Evolutionary conservation across 2,888 invertebrate genomes (phyloP).

Genomic region (Acleris laterana): DNA sequence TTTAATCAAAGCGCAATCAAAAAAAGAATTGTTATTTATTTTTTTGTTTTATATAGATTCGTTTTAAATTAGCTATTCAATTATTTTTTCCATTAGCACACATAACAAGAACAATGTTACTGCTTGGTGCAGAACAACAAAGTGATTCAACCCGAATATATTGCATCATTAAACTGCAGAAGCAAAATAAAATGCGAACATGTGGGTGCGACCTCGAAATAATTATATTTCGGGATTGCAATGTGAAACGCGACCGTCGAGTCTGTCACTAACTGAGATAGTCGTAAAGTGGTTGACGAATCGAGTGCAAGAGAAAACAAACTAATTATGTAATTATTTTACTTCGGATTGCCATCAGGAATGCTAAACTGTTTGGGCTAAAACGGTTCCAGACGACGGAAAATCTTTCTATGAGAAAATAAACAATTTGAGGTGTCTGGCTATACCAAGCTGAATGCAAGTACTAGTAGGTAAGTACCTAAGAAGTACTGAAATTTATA

Average conservation of each 20-base stretch:
- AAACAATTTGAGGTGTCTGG: no score
- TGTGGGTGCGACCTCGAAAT: conserved; percentile 73
- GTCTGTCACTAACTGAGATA: conserved; percentile 48
- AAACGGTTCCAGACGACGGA: neutral
- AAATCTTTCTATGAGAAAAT: no score
- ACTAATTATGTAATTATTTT: conserved; percentile 18
- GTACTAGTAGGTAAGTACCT: no score
- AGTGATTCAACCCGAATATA: conserved; percentile 46
- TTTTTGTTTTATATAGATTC: no score
- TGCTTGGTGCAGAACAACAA: conserved; percentile 37
- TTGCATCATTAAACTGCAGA: conserved; percentile 52
- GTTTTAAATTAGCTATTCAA: neutral
- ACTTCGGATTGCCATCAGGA: conserved; percentile 8
- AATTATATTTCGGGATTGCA: conserved; percentile 68
- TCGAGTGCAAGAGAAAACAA: conserved; percentile 13
- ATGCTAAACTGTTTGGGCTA: neutral
- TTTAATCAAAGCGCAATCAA: no score
- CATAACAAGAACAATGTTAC: neutral
- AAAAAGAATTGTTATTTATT: no score
- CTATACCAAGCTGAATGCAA: no score
- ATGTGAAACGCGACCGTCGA: conserved; percentile 48
- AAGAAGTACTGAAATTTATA: no score
- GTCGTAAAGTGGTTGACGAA: conserved; percentile 30
- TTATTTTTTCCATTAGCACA: neutral
- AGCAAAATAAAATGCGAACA: conserved; percentile 61